Evolutionary conservation across 2,888 invertebrate species (phyloP).

Genomic region (Rhagophthalmus giganteus): DNA sequence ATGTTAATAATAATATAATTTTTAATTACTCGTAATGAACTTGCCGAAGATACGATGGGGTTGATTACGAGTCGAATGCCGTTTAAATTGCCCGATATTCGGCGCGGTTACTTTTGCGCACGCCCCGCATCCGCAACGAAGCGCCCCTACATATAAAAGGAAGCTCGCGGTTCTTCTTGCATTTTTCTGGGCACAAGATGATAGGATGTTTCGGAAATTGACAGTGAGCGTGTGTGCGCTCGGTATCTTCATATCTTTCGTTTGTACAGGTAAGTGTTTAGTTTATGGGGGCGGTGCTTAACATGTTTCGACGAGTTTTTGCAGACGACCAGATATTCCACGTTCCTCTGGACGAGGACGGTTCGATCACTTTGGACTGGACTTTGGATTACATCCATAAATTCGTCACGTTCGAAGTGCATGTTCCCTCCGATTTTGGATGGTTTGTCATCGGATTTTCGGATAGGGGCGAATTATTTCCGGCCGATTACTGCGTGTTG

Average conservation of each 20-base stretch:
- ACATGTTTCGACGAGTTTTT: no score
- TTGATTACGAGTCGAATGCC: no score
- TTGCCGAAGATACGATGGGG: no score
- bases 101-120: no score
- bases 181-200: background rate
- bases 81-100: no score
- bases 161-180: no score
- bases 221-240: background rate
- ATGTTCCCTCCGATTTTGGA: conserved; percentile 56
- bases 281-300: no score
- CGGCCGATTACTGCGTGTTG: conserved; percentile 80
- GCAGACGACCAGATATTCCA: conserved; percentile 48
- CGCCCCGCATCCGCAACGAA: no score
- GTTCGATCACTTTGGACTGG: conserved; percentile 56
- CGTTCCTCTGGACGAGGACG: conserved; percentile 52
- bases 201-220: background rate
- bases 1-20: no score
- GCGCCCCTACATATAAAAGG: no score
- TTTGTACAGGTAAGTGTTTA: conserved; percentile 3
- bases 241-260: background rate
- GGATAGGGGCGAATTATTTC: conserved; percentile 70
- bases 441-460: conserved; percentile 91
- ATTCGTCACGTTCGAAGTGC: conserved; percentile 58
- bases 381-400: conserved; percentile 53
- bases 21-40: no score